Evolutionary conservation across 2,797 vertebrate species (phyloP).

Genomic region (Hydrolagus colliei): DNA sequence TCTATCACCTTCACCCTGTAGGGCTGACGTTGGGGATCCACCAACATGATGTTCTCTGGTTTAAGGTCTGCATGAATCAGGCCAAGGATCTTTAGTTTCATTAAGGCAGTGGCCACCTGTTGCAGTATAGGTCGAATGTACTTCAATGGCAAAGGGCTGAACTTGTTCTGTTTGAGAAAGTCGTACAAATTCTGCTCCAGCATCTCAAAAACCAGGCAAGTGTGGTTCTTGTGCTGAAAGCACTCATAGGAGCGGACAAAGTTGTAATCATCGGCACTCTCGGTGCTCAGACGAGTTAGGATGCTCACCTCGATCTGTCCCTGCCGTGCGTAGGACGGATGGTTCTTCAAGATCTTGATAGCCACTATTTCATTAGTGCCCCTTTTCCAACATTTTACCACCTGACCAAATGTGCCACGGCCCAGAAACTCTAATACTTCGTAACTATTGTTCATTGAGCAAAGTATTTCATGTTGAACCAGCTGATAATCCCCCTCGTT

Average conservation of each 20-base stretch:
- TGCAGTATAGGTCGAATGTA: conserved; percentile 92
- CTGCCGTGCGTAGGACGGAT: conserved; percentile 91
- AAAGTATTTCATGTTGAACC: conserved; percentile 94
- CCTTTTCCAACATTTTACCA: conserved; percentile 95
- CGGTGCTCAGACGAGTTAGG: conserved; percentile 86
- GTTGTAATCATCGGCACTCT: conserved; percentile 94
- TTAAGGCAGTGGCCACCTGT: conserved; percentile 89
- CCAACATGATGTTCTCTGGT: conserved; percentile 96
- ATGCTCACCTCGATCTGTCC: conserved; percentile 98
- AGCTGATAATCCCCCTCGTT: conserved; percentile 97
- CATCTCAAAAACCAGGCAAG: conserved; percentile 98
- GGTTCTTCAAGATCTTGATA: conserved; percentile 95
- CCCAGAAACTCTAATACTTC: conserved; percentile 96
- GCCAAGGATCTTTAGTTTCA: conserved; percentile 93
- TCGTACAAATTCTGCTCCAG: conserved; percentile 97
- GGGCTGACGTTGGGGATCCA: conserved; percentile 86
- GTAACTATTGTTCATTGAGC: conserved; percentile 93
- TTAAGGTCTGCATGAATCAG: conserved; percentile 94
- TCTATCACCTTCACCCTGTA: conserved; percentile 96
- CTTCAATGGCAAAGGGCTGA: conserved; percentile 90
- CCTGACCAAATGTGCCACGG: conserved; percentile 90
- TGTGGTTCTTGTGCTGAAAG: conserved; percentile 99
- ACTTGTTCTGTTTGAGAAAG: conserved; percentile 97
- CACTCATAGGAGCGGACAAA: conserved; percentile 96
- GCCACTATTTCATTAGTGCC: conserved; percentile 97